phyloP scores from a whole-genome alignment of 2,113 vertebrate genomes.

The Anoplopoma fimbria region DNA sequence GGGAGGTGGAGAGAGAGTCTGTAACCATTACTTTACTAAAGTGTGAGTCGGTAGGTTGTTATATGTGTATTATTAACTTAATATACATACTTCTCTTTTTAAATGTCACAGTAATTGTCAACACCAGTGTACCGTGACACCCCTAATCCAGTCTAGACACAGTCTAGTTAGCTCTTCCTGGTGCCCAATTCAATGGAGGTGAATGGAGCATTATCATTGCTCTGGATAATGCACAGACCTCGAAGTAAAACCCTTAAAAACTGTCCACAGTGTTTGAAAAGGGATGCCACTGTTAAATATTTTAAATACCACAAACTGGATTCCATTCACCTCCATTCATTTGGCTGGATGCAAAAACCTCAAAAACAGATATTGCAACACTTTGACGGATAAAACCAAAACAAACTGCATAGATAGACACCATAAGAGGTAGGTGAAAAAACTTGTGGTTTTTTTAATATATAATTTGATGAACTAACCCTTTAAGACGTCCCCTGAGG shows the following conservation, averaged over 20 bases:
- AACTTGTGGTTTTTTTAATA: neutral
- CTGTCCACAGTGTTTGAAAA: neutral
- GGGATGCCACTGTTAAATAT: conserved; percentile 19
- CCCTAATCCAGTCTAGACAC: neutral
- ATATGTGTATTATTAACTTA: no score
- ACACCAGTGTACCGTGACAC: neutral
- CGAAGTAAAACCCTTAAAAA: neutral
- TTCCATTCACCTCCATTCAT: neutral
- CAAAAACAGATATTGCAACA: neutral
- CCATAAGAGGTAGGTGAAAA: neutral
- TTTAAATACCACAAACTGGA: neutral
- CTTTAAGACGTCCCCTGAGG: conserved; percentile 15
- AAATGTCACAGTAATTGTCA: no score
- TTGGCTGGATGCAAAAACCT: neutral
- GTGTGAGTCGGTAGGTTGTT: no score
- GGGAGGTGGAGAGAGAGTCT: neutral
- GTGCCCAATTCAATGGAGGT: neutral
- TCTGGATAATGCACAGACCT: neutral
- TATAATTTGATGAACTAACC: conserved; percentile 7
- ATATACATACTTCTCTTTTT: no score
- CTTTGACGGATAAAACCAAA: neutral
- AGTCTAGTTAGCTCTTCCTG: neutral
- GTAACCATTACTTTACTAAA: neutral
- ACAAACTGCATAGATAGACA: neutral
- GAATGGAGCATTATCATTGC: neutral